Evolutionary conservation across 2,797 vertebrate species (phyloP).

Genomic region (Clarias laeviceps): DNA sequence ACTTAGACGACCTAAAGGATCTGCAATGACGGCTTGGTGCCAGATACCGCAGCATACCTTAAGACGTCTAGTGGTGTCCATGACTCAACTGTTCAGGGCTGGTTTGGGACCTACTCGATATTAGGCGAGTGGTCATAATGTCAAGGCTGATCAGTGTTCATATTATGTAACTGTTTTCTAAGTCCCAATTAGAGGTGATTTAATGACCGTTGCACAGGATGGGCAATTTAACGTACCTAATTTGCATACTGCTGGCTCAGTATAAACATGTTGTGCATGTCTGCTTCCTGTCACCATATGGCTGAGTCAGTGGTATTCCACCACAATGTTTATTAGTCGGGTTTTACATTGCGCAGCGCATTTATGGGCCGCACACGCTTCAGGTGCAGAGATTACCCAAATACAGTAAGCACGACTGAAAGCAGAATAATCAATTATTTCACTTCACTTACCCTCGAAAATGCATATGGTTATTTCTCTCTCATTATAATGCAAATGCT

Average conservation of each 20-base stretch:
- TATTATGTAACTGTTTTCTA: background rate
- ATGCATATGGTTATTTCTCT: background rate
- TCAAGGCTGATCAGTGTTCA: too few species aligned
- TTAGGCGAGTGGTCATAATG: too few species aligned
- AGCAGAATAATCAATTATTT: background rate
- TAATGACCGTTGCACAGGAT: background rate
- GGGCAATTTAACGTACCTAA: background rate
- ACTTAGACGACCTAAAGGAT: too few species aligned
- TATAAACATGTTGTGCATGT: slow-evolving; percentile 5
- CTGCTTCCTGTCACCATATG: background rate
- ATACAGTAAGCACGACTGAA: background rate
- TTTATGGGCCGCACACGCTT: background rate
- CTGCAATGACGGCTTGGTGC: too few species aligned
- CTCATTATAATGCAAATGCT: background rate
- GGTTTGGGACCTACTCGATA: too few species aligned
- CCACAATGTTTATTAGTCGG: background rate
- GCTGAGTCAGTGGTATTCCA: background rate
- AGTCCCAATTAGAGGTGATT: slow-evolving; percentile 2
- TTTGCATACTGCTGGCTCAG: slow-evolving; percentile 4
- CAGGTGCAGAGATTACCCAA: background rate
- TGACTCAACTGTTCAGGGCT: too few species aligned
- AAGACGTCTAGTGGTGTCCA: too few species aligned
- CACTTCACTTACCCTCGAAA: background rate
- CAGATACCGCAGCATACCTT: too few species aligned
- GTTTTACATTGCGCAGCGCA: background rate